Base-by-base conservation (phyloP, 2,113 vertebrate genomes). In the Rhipidura dahli region DNA sequence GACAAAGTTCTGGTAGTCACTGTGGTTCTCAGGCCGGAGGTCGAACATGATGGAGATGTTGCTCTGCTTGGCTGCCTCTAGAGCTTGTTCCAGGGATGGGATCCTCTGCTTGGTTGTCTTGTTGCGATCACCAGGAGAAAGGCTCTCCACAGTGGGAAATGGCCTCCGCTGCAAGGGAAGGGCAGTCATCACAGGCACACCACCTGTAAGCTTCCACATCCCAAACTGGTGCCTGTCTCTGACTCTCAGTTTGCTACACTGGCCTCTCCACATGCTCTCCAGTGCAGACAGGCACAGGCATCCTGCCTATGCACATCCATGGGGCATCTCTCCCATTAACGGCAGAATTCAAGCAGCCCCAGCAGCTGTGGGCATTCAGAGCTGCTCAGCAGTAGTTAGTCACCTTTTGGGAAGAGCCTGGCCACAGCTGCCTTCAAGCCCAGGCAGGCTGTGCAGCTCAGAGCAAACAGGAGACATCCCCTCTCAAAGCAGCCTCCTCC, bases 41-140 rank as follows among this genome's bases (percentile, higher is more conserved):
- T 99, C 99, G 45, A 99, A 99, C 47, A 99, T 98, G 85, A 99
- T 78, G 16, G 98, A 98, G 66, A 98, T 96, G 66, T 98, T 99
- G 93, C 96, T 96, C 39, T 93, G 18, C 84, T 97, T 97, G 11
- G 98, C 98, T 87, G 97, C 97, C 6, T 91, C 3, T 22, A 99
- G 94, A 1, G 98, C 94, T 9, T 99, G 40, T 35, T 8, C 37
- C 61, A 99, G 91, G 13, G 98, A 91, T 0, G 98, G 98, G 63
- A 99, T 95, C 23, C 10, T 97, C 97, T 99, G 98, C 21, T 77
- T 70, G 39, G 66, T 17, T 10, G 96, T 98, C 30, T 89, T 78
- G 35, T 73, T 3, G 88, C 18, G 97, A 40, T 99, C 98, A 0
- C 31, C 37, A 12, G 70, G 89, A 3, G 98, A 98, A 13, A 99